Evolutionary conservation across 2,113 vertebrate genomes (phyloP).

Genomic region (Cyrtonyx montezumae): DNA sequence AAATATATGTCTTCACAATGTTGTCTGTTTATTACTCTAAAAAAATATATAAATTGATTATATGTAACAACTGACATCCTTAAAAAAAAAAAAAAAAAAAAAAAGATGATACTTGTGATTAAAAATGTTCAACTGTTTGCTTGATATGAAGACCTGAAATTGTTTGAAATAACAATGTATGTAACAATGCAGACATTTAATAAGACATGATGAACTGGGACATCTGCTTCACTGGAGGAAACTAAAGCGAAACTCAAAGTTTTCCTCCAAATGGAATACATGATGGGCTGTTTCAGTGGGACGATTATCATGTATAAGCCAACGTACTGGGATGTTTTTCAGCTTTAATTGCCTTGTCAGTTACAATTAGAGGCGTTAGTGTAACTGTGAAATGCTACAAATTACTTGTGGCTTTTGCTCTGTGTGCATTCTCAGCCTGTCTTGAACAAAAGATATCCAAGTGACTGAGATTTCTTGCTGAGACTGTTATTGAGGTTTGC

Average conservation of each 20-base stretch:
- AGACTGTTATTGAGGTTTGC: slow-evolving; percentile 39
- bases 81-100: background rate
- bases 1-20: background rate
- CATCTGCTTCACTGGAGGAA: slow-evolving; percentile 18
- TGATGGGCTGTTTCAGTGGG: slow-evolving; percentile 39
- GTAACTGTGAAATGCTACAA: slow-evolving; percentile 58
- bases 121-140: background rate
- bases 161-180: slow-evolving; percentile 38
- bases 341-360: slow-evolving; percentile 58
- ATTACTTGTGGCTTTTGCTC: slow-evolving; percentile 57
- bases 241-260: slow-evolving; percentile 24
- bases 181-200: slow-evolving; percentile 29
- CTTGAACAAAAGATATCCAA: background rate
- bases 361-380: slow-evolving; percentile 69
- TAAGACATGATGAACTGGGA: slow-evolving; percentile 33
- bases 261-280: slow-evolving; percentile 17
- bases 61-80: background rate
- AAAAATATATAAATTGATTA: background rate
- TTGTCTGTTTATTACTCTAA: background rate
- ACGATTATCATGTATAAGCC: slow-evolving; percentile 9
- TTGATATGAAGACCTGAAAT: slow-evolving; percentile 12
- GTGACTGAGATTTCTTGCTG: slow-evolving; percentile 44
- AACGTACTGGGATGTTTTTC: slow-evolving; percentile 16
- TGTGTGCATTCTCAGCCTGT: background rate
- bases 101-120: background rate